Evolutionary conservation across 2,888 invertebrate genomes (phyloP).

Genomic region (Orgyia antiqua): DNA sequence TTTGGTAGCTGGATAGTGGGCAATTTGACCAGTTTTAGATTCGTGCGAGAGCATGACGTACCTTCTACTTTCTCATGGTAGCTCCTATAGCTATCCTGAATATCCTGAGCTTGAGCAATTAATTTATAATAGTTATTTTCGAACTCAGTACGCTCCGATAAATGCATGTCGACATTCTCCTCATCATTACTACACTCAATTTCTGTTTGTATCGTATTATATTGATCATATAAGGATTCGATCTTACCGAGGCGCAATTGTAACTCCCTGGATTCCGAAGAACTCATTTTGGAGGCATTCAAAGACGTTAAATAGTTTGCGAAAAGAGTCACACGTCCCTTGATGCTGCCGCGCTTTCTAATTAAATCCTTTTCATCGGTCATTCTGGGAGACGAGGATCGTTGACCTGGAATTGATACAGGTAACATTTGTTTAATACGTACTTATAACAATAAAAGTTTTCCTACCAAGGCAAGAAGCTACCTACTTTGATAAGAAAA

Average conservation of each 20-base stretch:
- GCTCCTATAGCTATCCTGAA: background rate
- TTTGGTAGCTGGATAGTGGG: slow-evolving; percentile 4
- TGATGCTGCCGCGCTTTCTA: background rate
- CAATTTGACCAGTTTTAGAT: background rate
- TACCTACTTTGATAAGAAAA: too few relatives aligned
- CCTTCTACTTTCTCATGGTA: background rate
- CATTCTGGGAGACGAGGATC: background rate
- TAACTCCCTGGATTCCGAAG: slow-evolving; percentile 10
- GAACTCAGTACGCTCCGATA: slow-evolving; percentile 3
- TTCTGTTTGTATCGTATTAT: slow-evolving; percentile 18
- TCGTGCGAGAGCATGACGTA: background rate
- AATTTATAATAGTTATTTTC: slow-evolving; percentile 2
- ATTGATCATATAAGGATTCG: slow-evolving; percentile 13
- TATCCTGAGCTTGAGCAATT: background rate
- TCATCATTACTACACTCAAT: slow-evolving; percentile 16
- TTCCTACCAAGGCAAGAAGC: too few relatives aligned
- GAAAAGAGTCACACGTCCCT: slow-evolving; percentile 8
- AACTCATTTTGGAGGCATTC: slow-evolving; percentile 1
- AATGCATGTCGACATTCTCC: background rate
- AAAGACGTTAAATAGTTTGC: slow-evolving; percentile 6
- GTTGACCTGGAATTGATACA: background rate
- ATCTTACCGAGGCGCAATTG: slow-evolving; percentile 15
- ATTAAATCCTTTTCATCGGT: background rate
- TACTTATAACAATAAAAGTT: too few relatives aligned
- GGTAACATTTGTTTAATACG: too few relatives aligned